Evolutionary conservation across 2,797 vertebrate species (phyloP).

Genomic region (Gymnodraco acuticeps): DNA sequence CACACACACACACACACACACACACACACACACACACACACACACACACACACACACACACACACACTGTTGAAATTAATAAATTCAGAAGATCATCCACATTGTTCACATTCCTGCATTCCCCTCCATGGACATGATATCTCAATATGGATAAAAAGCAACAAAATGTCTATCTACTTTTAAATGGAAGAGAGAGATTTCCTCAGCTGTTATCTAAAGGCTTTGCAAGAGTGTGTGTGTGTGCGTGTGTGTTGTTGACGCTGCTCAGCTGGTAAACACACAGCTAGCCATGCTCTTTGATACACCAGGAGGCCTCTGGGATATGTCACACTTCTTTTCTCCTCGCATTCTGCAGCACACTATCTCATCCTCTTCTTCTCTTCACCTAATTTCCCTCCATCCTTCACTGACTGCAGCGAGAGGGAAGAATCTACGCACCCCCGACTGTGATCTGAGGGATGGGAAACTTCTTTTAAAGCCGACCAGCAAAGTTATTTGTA

Average conservation of each 20-base stretch:
- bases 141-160: too few species aligned
- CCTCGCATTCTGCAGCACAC: conserved; percentile 36
- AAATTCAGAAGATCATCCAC: too few species aligned
- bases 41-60: conserved; percentile 9
- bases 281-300: conserved; percentile 60
- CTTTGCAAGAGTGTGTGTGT: too few species aligned
- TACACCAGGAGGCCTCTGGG: conserved; percentile 62
- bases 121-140: too few species aligned
- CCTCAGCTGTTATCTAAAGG: too few species aligned
- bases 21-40: background rate
- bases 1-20: background rate
- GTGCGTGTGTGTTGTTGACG: too few species aligned
- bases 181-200: too few species aligned
- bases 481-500: conserved; percentile 54
- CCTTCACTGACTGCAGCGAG: conserved; percentile 53
- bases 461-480: conserved; percentile 56
- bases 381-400: conserved; percentile 61
- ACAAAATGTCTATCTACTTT: too few species aligned
- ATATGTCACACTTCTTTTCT: conserved; percentile 60
- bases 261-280: conserved; percentile 58
- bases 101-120: too few species aligned
- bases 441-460: conserved; percentile 78
- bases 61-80: too few species aligned
- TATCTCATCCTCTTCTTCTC: conserved; percentile 54
- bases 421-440: conserved; percentile 55